Evolutionary conservation across 2,888 invertebrate species (phyloP).

Genomic region (Coelopa pilipes): DNA sequence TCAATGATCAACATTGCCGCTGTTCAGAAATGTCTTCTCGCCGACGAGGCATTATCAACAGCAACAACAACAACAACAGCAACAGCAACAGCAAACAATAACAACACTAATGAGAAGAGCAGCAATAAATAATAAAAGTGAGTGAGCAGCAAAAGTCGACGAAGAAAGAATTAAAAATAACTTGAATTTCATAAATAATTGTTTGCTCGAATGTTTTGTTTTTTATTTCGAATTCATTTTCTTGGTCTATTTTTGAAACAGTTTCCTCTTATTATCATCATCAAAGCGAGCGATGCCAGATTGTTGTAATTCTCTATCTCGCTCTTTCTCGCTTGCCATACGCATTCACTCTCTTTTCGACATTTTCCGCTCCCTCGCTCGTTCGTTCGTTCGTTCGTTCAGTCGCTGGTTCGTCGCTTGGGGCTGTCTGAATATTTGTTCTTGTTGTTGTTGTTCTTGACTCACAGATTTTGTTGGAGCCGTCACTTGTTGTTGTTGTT

Average conservation of each 20-base stretch:
- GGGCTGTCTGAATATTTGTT: no score
- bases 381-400: no score
- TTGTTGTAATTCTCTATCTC: not conserved
- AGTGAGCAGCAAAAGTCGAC: not conserved
- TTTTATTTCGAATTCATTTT: not conserved
- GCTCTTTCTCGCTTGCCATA: not conserved
- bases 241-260: not conserved
- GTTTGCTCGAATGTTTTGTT: not conserved
- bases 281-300: not conserved
- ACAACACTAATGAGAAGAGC: not conserved
- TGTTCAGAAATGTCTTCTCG: not conserved
- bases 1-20: slow-evolving; percentile 26
- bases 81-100: not conserved
- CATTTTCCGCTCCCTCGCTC: no score
- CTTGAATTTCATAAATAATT: not conserved
- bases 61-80: not conserved
- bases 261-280: not conserved
- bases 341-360: not conserved
- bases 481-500: no score
- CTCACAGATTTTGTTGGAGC: no score
- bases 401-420: not conserved
- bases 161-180: slow-evolving; percentile 2
- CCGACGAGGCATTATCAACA: slow-evolving; percentile 10
- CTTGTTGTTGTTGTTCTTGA: not conserved
- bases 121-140: no score